Conservation (phyloP, 2,888 invertebrate species). For the Dryomyza anilis region DNA sequence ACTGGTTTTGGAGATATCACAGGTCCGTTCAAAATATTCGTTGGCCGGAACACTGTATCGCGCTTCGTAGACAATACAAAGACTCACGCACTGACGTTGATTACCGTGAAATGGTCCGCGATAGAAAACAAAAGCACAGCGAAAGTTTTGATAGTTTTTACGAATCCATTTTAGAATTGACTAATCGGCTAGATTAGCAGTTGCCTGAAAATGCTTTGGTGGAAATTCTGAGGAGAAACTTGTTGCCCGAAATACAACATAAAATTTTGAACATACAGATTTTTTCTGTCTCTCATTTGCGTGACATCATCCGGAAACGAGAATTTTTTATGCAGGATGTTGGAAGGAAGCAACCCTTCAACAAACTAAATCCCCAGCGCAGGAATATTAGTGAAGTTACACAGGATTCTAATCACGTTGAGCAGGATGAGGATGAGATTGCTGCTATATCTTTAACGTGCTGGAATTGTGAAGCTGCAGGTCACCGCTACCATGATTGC, state of each 20-base stretch:
- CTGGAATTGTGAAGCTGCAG: too few relatives aligned
- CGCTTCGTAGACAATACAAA: conserved; percentile 22
- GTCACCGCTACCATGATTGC: too few relatives aligned
- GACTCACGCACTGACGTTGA: conserved; percentile 27
- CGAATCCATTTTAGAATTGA: conserved; percentile 14
- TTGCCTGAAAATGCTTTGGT: background rate
- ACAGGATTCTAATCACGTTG: too few relatives aligned
- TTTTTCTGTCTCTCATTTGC: background rate
- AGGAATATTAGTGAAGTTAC: too few relatives aligned
- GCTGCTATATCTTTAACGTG: too few relatives aligned
- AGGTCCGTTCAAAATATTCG: conserved; percentile 6
- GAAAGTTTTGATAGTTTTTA: conserved; percentile 28
- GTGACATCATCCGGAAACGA: background rate
- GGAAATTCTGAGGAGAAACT: conserved; percentile 16
- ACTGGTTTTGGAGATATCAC: conserved; percentile 31
- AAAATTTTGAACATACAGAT: conserved; percentile 16
- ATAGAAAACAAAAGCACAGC: conserved; percentile 18
- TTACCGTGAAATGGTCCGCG: conserved; percentile 21
- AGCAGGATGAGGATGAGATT: too few relatives aligned
- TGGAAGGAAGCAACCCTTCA: too few relatives aligned
- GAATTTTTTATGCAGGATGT: conserved; percentile 15
- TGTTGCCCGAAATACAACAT: conserved; percentile 24
- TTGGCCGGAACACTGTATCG: conserved; percentile 22
- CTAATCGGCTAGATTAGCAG: background rate
- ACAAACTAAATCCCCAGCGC: too few relatives aligned